phyloP scores from a whole-genome alignment of 1,140 invertebrate genomes.

The Temnothorax nylanderi region DNA sequence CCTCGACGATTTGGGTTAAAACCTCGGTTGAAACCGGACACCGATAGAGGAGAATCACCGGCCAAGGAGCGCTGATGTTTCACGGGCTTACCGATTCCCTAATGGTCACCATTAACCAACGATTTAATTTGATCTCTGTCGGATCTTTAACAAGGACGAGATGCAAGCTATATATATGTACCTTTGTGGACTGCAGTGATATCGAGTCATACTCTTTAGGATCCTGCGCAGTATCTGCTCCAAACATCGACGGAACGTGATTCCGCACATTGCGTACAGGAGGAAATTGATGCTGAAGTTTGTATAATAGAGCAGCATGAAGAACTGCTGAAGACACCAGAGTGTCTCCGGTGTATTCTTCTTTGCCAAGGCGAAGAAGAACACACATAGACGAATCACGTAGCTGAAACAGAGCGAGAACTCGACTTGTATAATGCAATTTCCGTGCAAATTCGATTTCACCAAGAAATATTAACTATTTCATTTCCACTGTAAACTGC shows the following conservation, averaged over 20 bases:
- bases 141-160: constrained; percentile 9
- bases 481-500: not conserved
- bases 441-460: not conserved
- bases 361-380: constrained; percentile 84
- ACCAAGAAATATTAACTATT: not conserved
- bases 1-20: not conserved
- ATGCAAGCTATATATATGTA: constrained; percentile 73
- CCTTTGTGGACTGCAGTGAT: constrained; percentile 81
- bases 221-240: constrained; percentile 85
- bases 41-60: not conserved
- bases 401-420: constrained; percentile 83
- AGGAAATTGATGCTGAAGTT: constrained; percentile 88
- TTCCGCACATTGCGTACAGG: constrained; percentile 87
- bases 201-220: constrained; percentile 82
- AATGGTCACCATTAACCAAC: constrained; percentile 27
- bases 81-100: constrained; percentile 50
- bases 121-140: not conserved
- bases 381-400: constrained; percentile 86
- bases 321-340: constrained; percentile 87
- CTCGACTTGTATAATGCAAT: not conserved
- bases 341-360: constrained; percentile 82
- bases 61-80: not conserved
- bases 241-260: constrained; percentile 86
- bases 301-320: constrained; percentile 87
- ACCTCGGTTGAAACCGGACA: not conserved